Evolutionary conservation across 2,888 invertebrate species (phyloP).

Genomic region (Ophion ellenae): DNA sequence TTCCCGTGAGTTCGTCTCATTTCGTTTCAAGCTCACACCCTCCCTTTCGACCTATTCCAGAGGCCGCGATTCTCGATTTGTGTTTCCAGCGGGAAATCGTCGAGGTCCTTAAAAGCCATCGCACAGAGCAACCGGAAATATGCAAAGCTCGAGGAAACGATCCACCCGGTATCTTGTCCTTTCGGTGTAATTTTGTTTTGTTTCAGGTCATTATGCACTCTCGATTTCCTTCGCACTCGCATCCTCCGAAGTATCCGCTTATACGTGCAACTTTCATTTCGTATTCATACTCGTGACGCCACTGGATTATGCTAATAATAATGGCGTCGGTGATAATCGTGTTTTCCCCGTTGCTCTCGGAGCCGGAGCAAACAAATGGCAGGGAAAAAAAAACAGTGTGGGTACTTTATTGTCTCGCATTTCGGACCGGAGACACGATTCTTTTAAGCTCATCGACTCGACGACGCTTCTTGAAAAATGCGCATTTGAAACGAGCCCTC

Average conservation of each 20-base stretch:
- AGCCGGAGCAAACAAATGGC: neutral
- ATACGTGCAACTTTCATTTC: slow-evolving; percentile 35
- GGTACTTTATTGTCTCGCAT: slow-evolving; percentile 24
- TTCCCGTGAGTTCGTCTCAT: slow-evolving; percentile 20
- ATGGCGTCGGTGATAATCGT: slow-evolving; percentile 47
- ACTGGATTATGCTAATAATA: slow-evolving; percentile 56
- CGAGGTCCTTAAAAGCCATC: slow-evolving; percentile 15
- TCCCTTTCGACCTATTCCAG: neutral
- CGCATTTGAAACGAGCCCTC: neutral
- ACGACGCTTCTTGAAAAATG: neutral
- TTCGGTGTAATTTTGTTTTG: slow-evolving; percentile 17
- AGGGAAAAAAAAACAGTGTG: neutral
- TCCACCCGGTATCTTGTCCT: neutral
- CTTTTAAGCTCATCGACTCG: neutral
- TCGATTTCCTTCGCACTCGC: slow-evolving; percentile 5
- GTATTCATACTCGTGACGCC: slow-evolving; percentile 42
- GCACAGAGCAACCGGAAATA: neutral
- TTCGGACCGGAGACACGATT: slow-evolving; percentile 5
- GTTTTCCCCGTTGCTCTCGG: slow-evolving; percentile 31
- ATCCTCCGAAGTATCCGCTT: slow-evolving; percentile 17
- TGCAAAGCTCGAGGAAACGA: neutral
- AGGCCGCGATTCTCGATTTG: slow-evolving; percentile 33
- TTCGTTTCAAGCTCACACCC: slow-evolving; percentile 23
- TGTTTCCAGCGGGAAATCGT: slow-evolving; percentile 9
- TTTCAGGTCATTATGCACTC: neutral